Evolutionary conservation across 2,113 vertebrate genomes (phyloP), one percentile per base, ranked within the genome.

Genomic region (Macrotus californicus): DNA sequence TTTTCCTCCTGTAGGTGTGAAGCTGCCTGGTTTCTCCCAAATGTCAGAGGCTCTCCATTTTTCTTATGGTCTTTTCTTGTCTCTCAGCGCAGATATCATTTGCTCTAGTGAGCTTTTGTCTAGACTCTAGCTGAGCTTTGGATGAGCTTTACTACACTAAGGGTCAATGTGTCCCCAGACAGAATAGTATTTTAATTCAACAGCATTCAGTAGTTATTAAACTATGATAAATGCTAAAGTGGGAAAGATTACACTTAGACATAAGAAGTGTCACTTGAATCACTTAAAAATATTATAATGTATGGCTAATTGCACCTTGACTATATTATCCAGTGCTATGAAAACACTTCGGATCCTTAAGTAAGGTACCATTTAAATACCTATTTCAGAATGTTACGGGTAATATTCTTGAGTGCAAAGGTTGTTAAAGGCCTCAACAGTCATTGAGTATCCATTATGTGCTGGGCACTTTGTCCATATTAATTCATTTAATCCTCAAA

Each of bases 251-350:
- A 97, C 87, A 97, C 95, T 97, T 97, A 97, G 93, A 97, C 93
- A 90, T 95, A 96, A 97, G 95, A 96, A 96, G 96, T 96, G 95
- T 97, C 97, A 97, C 95, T 97, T 96, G 97, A 97, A 97, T 97
- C 94, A 97, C 97, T 97, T 97, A 97, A 97, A 97, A 97, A 97
- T 97, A 97, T 97, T 96, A 97, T 97, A 97, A 97, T 97, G 93
- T 97, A 96, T 94, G 95, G 94, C 95, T 97, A 97, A 97, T 97
- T 97, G 93, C 97, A 97, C 97, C 97, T 97, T 97, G 97, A 96
- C 95, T 97, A 93, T 94, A 96, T 97, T 97, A 97, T 66, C 93
- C 61, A 72, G 93, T 41, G 67, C 91, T 94, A 81, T 93, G 97
- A 96, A 97, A 97, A 97, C 97, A 96, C 96, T 97, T 96, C 48